phyloP scores from a whole-genome alignment of 2,113 vertebrate species.

The Emberiza fucata region DNA sequence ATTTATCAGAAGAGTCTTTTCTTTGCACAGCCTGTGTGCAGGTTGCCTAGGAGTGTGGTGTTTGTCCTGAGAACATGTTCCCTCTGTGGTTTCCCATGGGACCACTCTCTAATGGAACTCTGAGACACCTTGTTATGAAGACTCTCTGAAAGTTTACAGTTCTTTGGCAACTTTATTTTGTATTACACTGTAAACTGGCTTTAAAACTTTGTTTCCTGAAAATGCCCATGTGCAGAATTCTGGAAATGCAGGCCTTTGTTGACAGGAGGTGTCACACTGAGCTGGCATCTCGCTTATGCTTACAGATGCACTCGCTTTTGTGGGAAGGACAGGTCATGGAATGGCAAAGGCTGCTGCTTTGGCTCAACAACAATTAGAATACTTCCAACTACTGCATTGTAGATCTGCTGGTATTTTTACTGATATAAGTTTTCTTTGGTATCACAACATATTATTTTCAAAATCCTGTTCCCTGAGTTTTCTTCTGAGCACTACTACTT shows the following conservation, averaged over 20 bases:
- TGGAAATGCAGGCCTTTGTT: not conserved
- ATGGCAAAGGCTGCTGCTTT: not conserved
- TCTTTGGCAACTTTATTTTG: not conserved
- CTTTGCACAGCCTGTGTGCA: not conserved
- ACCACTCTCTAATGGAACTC: rapidly evolving
- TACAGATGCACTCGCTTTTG: not conserved
- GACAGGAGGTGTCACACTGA: not conserved
- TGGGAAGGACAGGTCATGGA: not conserved
- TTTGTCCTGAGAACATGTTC: not conserved
- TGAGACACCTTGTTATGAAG: not conserved
- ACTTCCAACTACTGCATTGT: not conserved
- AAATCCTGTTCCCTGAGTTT: not conserved
- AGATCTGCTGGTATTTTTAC: not conserved
- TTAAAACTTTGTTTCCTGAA: not conserved
- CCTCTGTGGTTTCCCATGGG: not conserved
- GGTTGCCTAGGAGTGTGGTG: not conserved
- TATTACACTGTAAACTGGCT: not conserved
- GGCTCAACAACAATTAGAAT: not conserved
- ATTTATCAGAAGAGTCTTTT: not conserved
- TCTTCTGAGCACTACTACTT: not conserved
- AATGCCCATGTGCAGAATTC: not conserved
- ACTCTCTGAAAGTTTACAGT: not conserved
- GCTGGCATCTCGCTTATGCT: not conserved
- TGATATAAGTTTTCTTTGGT: not conserved
- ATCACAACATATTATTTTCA: not conserved